Conservation (phyloP, 2,888 invertebrate species). For the Leptinotarsa tumamoca region DNA sequence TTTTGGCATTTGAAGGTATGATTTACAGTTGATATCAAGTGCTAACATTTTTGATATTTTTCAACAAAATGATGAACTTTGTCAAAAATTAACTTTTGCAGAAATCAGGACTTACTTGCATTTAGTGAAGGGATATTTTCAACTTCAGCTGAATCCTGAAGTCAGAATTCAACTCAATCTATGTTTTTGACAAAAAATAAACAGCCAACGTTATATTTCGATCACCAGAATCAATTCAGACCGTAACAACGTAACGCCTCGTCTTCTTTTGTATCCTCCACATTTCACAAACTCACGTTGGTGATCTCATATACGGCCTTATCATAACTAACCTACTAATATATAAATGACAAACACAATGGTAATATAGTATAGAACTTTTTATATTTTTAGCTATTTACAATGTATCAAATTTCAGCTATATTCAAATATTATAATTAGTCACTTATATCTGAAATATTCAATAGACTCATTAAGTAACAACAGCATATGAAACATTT, state of each 20-base stretch:
- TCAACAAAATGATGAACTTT: too few relatives aligned
- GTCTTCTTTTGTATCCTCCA: neutral
- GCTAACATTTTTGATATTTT: too few relatives aligned
- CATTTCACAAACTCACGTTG: neutral
- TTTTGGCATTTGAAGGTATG: neutral
- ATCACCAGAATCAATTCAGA: neutral
- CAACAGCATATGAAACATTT: slow-evolving; percentile 57
- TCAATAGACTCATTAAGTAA: slow-evolving; percentile 62
- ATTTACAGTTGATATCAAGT: too few relatives aligned
- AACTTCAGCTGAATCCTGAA: too few relatives aligned
- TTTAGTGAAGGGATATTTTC: too few relatives aligned
- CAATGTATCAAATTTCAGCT: slow-evolving; percentile 63
- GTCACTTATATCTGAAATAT: slow-evolving; percentile 58
- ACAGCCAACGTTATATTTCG: too few relatives aligned
- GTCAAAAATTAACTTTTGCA: too few relatives aligned
- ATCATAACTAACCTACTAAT: slow-evolving; percentile 19
- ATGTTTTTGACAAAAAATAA: too few relatives aligned
- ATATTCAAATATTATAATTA: slow-evolving; percentile 55
- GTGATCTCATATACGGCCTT: slow-evolving; percentile 9
- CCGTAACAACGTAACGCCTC: neutral
- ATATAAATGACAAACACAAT: slow-evolving; percentile 32
- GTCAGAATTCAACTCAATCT: too few relatives aligned
- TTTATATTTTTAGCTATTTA: slow-evolving; percentile 62
- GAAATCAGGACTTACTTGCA: too few relatives aligned
- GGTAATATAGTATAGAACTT: slow-evolving; percentile 51